A percentile compares a stretch with the other conserved stretches of the same genome.
phyloP scores from a whole-genome alignment of 2,888 invertebrate genomes.

The Apamea anceps region DNA sequence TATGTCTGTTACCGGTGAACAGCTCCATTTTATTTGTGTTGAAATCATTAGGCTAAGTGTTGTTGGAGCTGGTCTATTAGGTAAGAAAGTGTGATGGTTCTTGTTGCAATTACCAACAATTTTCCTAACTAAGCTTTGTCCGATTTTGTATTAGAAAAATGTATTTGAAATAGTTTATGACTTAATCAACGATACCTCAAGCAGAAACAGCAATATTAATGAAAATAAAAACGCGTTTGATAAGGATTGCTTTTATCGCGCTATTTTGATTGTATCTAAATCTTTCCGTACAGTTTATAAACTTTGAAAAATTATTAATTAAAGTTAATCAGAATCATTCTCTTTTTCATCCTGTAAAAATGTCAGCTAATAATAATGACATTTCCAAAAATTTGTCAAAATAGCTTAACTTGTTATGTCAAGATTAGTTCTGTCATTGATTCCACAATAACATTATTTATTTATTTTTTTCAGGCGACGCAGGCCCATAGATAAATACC shows the following conservation, averaged over 20 bases:
- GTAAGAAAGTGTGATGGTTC: slow-evolving; percentile 11
- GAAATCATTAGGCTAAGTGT: slow-evolving; percentile 19
- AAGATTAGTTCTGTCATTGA: not conserved
- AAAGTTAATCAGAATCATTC: no score
- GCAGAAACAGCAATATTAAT: not conserved
- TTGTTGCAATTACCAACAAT: not conserved
- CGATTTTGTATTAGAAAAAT: not conserved
- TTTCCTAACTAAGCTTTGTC: not conserved
- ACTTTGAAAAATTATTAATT: not conserved
- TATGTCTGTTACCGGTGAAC: slow-evolving; percentile 33
- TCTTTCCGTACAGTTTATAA: not conserved
- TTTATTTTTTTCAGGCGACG: no score
- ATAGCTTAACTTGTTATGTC: not conserved
- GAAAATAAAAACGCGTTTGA: not conserved
- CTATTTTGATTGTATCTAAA: not conserved
- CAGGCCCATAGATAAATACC: no score
- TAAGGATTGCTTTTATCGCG: not conserved
- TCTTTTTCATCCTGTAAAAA: not conserved
- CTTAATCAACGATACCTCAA: not conserved
- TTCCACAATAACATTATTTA: no score
- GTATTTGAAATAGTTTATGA: not conserved
- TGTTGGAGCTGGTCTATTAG: slow-evolving; percentile 21
- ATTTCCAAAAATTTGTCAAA: not conserved
- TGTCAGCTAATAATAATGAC: not conserved
- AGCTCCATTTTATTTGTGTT: slow-evolving; percentile 29